These are phyloP conservation scores for Cydia strobilella DNA, from an alignment of 1,140 invertebrate species.

Conservation along the genomic window DNA sequence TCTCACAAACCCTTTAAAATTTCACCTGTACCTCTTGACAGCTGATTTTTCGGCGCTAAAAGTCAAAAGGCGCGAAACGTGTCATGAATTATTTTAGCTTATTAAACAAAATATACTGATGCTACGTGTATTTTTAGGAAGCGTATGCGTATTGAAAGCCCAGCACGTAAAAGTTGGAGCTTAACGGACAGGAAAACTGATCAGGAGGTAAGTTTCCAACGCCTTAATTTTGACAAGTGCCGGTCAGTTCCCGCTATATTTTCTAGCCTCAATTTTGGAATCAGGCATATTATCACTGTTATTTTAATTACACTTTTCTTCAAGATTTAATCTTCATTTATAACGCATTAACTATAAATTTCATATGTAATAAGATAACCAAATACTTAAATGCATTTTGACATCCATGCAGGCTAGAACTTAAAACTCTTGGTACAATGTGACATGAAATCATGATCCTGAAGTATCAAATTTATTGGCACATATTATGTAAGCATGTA, in stretches of 20 bases:
- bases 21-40: slow-evolving; percentile 60
- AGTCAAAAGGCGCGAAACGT: slow-evolving; percentile 69
- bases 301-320: not conserved
- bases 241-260: slow-evolving; percentile 56
- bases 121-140: slow-evolving; percentile 52
- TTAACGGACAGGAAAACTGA: slow-evolving; percentile 65
- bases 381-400: not conserved
- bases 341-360: not conserved
- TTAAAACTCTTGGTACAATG: not conserved
- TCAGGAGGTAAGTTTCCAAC: slow-evolving; percentile 53
- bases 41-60: slow-evolving; percentile 71
- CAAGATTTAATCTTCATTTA: not conserved
- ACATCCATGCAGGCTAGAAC: not conserved
- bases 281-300: slow-evolving; percentile 43
- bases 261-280: slow-evolving; percentile 1
- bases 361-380: not conserved
- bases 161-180: slow-evolving; percentile 64
- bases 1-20: slow-evolving; percentile 23
- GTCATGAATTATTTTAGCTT: slow-evolving; percentile 28
- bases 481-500: not conserved
- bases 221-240: not conserved
- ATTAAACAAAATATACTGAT: slow-evolving; percentile 38
- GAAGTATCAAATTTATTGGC: not conserved
- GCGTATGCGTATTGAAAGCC: slow-evolving; percentile 54
- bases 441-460: not conserved